Conservation (phyloP, 2,888 invertebrate genomes). For the Mesochorus sp. region DNA sequence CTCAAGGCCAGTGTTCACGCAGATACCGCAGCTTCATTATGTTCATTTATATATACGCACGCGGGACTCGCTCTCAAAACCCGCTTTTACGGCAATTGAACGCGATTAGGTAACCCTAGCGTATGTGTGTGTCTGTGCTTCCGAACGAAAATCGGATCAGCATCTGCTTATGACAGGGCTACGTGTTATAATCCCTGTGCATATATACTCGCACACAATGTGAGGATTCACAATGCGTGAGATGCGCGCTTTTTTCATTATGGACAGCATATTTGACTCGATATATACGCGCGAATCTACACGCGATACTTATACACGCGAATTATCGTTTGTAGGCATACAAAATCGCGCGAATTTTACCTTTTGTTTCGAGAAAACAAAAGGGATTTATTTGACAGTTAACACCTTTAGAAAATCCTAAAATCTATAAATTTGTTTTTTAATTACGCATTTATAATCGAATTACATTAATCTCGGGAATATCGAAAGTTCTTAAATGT, state of each 20-base stretch:
- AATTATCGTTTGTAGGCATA: neutral
- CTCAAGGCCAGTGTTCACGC: constrained; percentile 38
- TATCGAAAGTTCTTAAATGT: too few species aligned
- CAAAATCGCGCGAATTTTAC: neutral
- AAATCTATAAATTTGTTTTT: too few species aligned
- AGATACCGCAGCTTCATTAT: constrained; percentile 30
- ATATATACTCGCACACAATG: constrained; percentile 53
- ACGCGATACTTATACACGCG: neutral
- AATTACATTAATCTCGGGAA: too few species aligned
- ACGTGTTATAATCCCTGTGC: constrained; percentile 74
- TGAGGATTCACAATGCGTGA: constrained; percentile 57
- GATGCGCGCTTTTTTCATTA: constrained; percentile 48
- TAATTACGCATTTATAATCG: too few species aligned
- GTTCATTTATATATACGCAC: constrained; percentile 32
- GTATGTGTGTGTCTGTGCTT: constrained; percentile 59
- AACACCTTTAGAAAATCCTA: too few species aligned
- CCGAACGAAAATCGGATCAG: constrained; percentile 73
- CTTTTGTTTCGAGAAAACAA: neutral
- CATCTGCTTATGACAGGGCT: constrained; percentile 80
- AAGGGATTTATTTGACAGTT: too few species aligned
- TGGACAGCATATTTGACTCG: constrained; percentile 2
- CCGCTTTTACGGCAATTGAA: constrained; percentile 80
- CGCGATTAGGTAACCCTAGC: constrained; percentile 74
- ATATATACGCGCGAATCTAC: too few species aligned
- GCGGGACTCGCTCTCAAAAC: constrained; percentile 33